Base-by-base conservation (phyloP, 1,140 invertebrate species). In the Trichogramma pretiosum region DNA sequence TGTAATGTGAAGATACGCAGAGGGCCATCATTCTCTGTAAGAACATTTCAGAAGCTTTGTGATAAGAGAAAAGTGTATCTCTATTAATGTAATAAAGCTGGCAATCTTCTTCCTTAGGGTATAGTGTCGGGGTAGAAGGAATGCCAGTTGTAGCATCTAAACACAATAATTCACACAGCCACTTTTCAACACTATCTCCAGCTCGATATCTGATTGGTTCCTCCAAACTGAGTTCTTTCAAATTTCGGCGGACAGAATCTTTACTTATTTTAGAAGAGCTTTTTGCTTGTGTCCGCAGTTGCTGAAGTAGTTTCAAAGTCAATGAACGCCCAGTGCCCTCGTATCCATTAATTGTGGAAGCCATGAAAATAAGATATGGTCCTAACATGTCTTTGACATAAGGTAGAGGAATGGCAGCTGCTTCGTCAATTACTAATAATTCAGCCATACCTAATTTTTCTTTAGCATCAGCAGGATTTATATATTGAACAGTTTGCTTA, bases 1-100 rank as follows among this genome's bases (percentile, higher is more conserved):
- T 98, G 64, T 99, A 99, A 77, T 99, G 96, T 11, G 95, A 98
- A 0, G 96, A 82, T 0, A 98, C 95, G 66, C 93, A 97, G 5
- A 99, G 80, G 24, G 89, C 80, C 49, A 99, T 89, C 0, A 99
- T 60, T 56, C 87, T 74, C 61, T 98, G 92, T 4, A 99, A 74
- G 70, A 99, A 99, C 2, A 81, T 73, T 72, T 99, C 97, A 0
- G 95, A 94, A 0, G 91, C 90, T 67, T 89, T 89, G 60, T 98
- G 93, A 65, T 94, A 98, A 45, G 92, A 97, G 71, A 99, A 99
- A 10, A 99, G 68, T 0, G 93, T 93, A 63, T 99, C 95, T 50
- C 96, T 74, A 63, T 92, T 89, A 32, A 93, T 85, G 35, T 90
- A 87, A 67, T 87, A 96, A 9, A 99, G 75, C 52, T 98, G 85